phyloP scores from a whole-genome alignment of 1,140 invertebrate species.

The Phymastichus coffea region DNA sequence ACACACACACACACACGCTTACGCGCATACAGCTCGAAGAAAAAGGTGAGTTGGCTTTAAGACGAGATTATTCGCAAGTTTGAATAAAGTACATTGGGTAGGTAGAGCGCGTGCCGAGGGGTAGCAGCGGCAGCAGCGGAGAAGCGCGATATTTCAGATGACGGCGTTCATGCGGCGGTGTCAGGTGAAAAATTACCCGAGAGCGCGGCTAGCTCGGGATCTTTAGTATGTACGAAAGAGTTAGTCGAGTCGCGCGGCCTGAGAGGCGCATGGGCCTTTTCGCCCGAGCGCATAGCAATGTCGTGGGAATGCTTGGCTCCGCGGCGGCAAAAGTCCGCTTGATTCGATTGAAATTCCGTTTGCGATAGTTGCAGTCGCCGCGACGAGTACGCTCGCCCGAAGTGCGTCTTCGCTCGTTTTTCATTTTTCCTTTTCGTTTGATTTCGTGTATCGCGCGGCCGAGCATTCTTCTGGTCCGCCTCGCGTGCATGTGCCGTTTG shows the following conservation, averaged over 20 bases:
- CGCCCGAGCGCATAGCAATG: constrained; percentile 9
- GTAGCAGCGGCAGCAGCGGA: too few species aligned
- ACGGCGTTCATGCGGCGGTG: neutral
- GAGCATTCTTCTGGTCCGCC: too few species aligned
- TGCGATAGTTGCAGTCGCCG: neutral
- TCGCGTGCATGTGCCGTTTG: too few species aligned
- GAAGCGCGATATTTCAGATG: neutral
- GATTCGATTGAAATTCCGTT: constrained; percentile 20
- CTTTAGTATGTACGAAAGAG: constrained; percentile 20
- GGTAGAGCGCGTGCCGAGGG: too few species aligned
- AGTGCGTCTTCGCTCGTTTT: too few species aligned
- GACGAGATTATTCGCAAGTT: constrained; percentile 14
- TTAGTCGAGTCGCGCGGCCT: neutral
- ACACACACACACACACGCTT: too few species aligned
- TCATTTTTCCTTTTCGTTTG: too few species aligned
- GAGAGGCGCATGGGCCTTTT: neutral
- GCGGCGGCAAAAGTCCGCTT: constrained; percentile 3
- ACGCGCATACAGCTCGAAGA: too few species aligned
- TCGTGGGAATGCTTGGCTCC: constrained; percentile 23
- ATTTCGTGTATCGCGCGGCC: too few species aligned
- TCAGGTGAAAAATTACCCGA: neutral
- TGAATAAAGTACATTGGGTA: neutral
- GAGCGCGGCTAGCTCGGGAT: neutral
- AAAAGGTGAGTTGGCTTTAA: neutral
- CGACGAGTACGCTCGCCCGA: neutral